Evolutionary conservation across 2,888 invertebrate genomes (phyloP), one percentile per base, ranked within the genome.

Genomic region (Palloptera scutellata): DNA sequence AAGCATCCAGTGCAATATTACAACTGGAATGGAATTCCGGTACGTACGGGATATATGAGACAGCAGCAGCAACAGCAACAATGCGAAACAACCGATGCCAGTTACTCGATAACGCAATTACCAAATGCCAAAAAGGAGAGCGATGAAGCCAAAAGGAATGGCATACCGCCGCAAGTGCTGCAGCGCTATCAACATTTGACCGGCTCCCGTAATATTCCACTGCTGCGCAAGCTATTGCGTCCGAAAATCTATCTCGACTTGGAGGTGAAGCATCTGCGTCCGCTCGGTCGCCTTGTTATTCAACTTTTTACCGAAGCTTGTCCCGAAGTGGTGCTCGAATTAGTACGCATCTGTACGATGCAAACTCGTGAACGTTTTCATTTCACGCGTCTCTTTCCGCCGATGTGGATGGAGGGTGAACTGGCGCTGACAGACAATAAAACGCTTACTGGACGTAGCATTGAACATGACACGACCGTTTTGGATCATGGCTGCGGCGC

Each of bases 271-370:
- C 72, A 71, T 12, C 70, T 73, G 0, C 76, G 75, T 5, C 73
- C 75, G 4, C 54, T 76, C 42, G 82, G 81, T 0, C 78, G 83
- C 2, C 66, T 84, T 11, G 64, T 73, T 3, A 76, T 84, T 48
- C 78, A 81, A 55, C 74, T 84, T 2, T 84, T 77, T 67, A 81
- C 80, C 4, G 84, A 84, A 72, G 80, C 82, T 12, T 83, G 81
- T 62, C 84, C 84, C 0, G 77, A 78, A 58, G 76, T 83, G 0
- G 81, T 81, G 1, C 67, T 81, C 6, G 78, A 81, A 52, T 79
- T 84, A 40, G 76, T 84, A 66, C 76, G 78, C 51, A 64, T 78
- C 66, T 83, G 82, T 57, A 75, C 76, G 3, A 57, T 62, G 0
- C 72, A 68, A 6, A 64, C 65, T 1, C 17, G 20, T 1, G 69